A percentile compares a stretch with the other conserved stretches of the same genome.
Conservation (phyloP, 2,888 invertebrate species). For the Sepioteuthis lessoniana region DNA sequence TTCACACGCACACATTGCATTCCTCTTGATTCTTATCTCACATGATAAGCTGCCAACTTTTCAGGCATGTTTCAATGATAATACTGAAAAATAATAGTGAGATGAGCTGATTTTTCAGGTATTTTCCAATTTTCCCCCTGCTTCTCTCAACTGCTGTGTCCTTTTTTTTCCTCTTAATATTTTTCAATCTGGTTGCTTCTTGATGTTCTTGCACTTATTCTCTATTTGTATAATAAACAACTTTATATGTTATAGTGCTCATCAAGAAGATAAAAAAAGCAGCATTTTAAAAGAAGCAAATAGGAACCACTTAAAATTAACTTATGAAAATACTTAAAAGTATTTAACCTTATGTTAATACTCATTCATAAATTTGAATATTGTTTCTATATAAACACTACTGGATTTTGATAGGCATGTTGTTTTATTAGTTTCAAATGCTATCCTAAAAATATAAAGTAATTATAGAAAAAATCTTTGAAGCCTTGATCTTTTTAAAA, state of each 20-base stretch:
- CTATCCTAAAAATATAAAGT: background rate
- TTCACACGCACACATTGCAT: background rate
- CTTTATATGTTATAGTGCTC: background rate
- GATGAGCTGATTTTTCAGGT: background rate
- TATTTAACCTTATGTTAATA: background rate
- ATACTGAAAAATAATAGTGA: slow-evolving; percentile 38
- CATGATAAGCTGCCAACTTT: background rate
- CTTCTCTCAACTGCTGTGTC: background rate
- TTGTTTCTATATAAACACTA: background rate
- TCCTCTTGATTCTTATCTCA: background rate
- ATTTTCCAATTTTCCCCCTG: background rate
- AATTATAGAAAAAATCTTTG: background rate
- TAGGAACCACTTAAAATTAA: background rate
- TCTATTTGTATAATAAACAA: background rate
- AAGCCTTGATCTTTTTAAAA: no score
- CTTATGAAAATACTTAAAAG: background rate
- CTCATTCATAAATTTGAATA: background rate
- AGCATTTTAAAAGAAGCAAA: background rate
- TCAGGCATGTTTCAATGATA: background rate
- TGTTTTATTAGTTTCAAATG: background rate
- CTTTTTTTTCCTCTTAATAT: background rate
- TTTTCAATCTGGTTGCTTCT: background rate
- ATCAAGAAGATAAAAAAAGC: background rate
- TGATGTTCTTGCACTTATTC: background rate
- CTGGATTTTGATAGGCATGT: background rate